Base-by-base conservation (phyloP, 2,113 vertebrate genomes). In the Calcarius ornatus region DNA sequence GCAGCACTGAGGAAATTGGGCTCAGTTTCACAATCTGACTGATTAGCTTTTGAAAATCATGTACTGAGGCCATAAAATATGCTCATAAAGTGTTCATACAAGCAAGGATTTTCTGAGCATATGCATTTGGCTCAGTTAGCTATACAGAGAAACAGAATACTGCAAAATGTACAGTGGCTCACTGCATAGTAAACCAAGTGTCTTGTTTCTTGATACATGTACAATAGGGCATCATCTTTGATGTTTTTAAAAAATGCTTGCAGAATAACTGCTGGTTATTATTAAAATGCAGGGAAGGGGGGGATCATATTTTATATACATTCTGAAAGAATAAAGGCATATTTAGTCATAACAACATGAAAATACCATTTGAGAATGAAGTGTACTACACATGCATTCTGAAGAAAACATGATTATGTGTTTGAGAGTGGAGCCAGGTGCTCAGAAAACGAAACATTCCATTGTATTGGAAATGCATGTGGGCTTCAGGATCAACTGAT, bases 31-130 rank as follows among this genome's bases (percentile, higher is more conserved):
- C 91, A 92, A 63, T 91, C 76, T n/a, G 33, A 85, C 78, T 94
- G 94, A 96, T 94, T 80, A 96, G 90, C 75, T 96, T 93, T 95
- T 94, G 90, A 86, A 95, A 94, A 82, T 76, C 12, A 0, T 92
- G 65, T 91, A 77, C 59, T 77, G 63, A 95, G 50, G 66, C 63
- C 35, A 59, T 95, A 94, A 95, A 90, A 95, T 91, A 69, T 0
- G 5, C 66, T 91, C 42, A 80, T 94, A 86, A 90, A 95, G 37
- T 61, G 63, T 89, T 95, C 50, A 80, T 53, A 59, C 94, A 85
- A 76, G 86, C 31, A 82, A 85, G 59, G 50, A 61, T 87, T 95
- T 97, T 91, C 86, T 81, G 25, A 78, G 45, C n/a, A 18, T 57
- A 45, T 69, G 37, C 42, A 35, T 95, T 85, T 91, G 81, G 81